Base-by-base conservation (phyloP, 2,888 invertebrate genomes). In the Thelaira solivaga region DNA sequence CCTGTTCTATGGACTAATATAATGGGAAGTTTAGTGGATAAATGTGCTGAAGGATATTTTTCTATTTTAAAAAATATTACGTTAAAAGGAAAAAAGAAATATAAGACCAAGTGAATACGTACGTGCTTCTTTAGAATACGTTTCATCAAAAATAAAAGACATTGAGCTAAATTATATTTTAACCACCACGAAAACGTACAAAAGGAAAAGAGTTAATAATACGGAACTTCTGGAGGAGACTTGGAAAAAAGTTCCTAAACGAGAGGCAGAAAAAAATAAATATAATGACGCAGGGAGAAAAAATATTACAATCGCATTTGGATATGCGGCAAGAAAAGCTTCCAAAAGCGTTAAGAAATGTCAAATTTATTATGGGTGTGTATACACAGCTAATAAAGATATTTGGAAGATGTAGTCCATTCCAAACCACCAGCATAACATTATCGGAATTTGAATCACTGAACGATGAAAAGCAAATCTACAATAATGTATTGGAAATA, bases 11-110 rank as follows among this genome's bases (percentile, higher is more conserved):
- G 62, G 49, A 6, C 36, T 4, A 64, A 64, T 24, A 6, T 64
- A 10, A 49, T 64, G 49, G 53, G 65, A 1, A 24, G 26, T 10
- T 65, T 43, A n/a, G 41, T 65, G 13, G 51, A 65, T 11, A 31
- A 18, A 6, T 2, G 7, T n/a, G 65, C 29, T 2, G 65, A 65
- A n/a, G 22, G 43, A 2, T 62, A 62, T 31, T 62, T 45, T 45
- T 45, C 29, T 1, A 43, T 20, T 8, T 3, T 62, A 13, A 62
- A 62, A 34, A 43, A 62, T 31, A 41, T 24, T 16, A 31, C 10
- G 1, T 7, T 62, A 1, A 31, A 45, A 8, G 20, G 47, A n/a
- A 0, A 29, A 61, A 1, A 41, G 26, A 24, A 41, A 43, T 11
- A 5, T 61, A 18, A 29, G 61, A 29, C 26, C 59, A 8, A 1